Evolutionary conservation across 2,113 vertebrate species (phyloP).

Genomic region (Microtus pennsylvanicus): DNA sequence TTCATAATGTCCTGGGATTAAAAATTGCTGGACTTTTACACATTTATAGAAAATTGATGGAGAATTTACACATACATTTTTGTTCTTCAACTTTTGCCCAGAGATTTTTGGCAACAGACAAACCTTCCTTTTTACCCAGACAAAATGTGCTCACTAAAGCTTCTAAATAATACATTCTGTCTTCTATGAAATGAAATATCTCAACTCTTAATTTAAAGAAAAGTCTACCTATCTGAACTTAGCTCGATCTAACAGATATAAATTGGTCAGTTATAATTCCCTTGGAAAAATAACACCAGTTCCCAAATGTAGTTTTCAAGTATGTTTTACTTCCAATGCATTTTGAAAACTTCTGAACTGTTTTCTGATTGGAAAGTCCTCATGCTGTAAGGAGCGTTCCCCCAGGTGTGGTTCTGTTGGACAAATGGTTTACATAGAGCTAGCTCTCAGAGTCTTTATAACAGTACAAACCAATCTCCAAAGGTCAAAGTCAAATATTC

Average conservation of each 20-base stretch:
- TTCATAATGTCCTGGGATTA: neutral
- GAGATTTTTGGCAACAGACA: neutral
- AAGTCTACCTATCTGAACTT: neutral
- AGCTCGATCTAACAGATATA: neutral
- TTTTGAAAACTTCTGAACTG: neutral
- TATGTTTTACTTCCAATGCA: neutral
- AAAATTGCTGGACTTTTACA: neutral
- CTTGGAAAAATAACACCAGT: neutral
- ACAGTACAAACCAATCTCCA: neutral
- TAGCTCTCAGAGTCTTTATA: neutral
- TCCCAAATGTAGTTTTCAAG: neutral
- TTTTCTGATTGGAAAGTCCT: neutral
- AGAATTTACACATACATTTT: neutral
- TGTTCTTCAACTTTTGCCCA: neutral
- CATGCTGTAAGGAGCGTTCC: neutral
- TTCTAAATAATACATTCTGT: neutral
- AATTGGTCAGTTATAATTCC: neutral
- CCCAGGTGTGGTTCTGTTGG: neutral
- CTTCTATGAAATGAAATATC: neutral
- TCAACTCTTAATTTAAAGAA: neutral
- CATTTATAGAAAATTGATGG: neutral
- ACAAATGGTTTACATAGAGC: neutral
- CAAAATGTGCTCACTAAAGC: neutral
- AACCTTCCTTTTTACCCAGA: neutral
- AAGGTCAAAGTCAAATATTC: neutral